Evolutionary conservation across 30 jellyfish, hydroid and myxozoan species (phyloP), one percentile per base, ranked within the genome.

Genomic region (Turritopsis dohrnii): DNA sequence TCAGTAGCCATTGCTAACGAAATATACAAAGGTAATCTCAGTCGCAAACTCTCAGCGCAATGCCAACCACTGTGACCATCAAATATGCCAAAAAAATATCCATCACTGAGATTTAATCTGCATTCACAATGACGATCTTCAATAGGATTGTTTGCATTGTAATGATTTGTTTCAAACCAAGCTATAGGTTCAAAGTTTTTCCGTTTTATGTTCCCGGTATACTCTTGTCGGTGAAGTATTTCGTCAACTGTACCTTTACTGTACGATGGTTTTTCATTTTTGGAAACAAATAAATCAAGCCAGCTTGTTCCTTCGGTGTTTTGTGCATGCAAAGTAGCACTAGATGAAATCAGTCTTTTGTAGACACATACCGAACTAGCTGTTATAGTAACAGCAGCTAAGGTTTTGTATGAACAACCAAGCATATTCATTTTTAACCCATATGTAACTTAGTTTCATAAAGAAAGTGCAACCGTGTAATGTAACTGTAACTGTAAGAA

Each of bases 31-130:
- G 99, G 97, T 75, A 94, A 8, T 26, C 97, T 83, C 28, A 76
- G 66, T 74, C 94, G 76, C 27, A 94, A 41, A 53, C 89, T 86
- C 80, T 94, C 97, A 1, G 99, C 89, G 83, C 99, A 94, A 74
- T 94, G 97, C 88, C 95, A 94, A 24, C 99, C 99, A 87, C 96
- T 85, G 74, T 94, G 99, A 0, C 99, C 99, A 87, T 94, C 99
- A 86, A 89, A 89, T 29, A 89, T 83, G 0, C 97, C 99, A 76
- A 94, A 94, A 83, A 94, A 75, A 28, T 54, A 74, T 16, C 93
- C 69, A 52, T 87, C 84, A 16, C 86, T 81, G 18, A 81, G 1
- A 7, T 83, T 74, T 30, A 94, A 85, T 20, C 30, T 66, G 75
- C 96, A 94, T 88, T 94, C 99, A 27, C 95, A 31, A 66, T 94